Evolutionary conservation across 1,140 invertebrate species (phyloP).

Genomic region (Sycobia sp.): DNA sequence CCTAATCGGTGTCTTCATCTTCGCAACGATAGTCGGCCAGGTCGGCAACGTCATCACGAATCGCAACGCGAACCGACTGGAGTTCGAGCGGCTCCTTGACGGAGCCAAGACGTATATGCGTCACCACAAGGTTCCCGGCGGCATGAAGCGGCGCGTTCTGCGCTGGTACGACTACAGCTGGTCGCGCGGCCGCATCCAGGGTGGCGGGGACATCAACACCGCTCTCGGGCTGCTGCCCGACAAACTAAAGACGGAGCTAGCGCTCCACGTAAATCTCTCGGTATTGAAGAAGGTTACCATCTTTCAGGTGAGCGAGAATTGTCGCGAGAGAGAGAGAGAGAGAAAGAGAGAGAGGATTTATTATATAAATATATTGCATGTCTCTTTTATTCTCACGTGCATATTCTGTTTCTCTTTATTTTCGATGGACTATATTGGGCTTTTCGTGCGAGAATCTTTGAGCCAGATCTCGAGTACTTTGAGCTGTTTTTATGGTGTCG

Average conservation of each 20-base stretch:
- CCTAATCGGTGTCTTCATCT: constrained; percentile 96
- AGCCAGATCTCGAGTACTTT: too few species aligned
- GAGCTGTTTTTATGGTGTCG: too few species aligned
- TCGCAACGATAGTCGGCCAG: constrained; percentile 97
- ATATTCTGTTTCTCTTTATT: constrained; percentile 7
- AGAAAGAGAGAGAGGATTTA: too few species aligned
- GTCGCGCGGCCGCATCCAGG: constrained; percentile 94
- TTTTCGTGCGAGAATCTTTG: too few species aligned
- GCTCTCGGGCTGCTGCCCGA: constrained; percentile 90
- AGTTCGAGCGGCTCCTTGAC: constrained; percentile 92
- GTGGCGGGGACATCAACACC: constrained; percentile 94
- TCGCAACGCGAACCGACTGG: constrained; percentile 92
- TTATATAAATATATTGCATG: too few species aligned
- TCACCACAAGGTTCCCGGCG: constrained; percentile 93
- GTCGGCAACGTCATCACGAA: constrained; percentile 98
- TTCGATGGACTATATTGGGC: neutral
- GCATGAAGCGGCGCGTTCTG: constrained; percentile 91
- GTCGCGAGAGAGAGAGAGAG: too few species aligned
- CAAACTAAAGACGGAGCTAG: constrained; percentile 95
- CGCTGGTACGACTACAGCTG: constrained; percentile 98
- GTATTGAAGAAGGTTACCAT: constrained; percentile 90
- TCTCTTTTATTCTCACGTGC: neutral
- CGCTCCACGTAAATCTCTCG: constrained; percentile 92
- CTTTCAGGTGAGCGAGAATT: constrained; percentile 53
- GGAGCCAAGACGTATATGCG: constrained; percentile 97